Conservation (phyloP, 2,797 vertebrate genomes). For the Neopelma chrysocephalum region DNA sequence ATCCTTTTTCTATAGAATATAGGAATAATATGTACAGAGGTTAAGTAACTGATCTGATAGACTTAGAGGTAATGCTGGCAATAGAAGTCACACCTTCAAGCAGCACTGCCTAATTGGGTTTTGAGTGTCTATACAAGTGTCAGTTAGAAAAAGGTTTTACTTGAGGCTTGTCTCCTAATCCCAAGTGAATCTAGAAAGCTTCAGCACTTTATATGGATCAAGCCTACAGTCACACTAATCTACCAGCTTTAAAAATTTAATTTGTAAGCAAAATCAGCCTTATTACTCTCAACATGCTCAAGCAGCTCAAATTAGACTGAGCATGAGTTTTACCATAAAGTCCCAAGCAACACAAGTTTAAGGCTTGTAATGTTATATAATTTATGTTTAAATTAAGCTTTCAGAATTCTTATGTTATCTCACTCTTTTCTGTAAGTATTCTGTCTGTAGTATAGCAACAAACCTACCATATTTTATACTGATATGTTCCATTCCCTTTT, state of each 20-base stretch:
- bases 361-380: neutral
- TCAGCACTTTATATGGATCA: neutral
- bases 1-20: neutral
- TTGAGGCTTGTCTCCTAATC: neutral
- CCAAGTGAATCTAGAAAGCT: neutral
- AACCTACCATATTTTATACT: neutral
- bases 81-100: neutral
- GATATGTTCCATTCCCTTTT: neutral
- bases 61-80: neutral
- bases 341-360: neutral
- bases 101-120: neutral
- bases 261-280: neutral
- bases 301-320: neutral
- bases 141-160: neutral
- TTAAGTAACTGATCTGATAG: neutral
- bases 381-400: neutral
- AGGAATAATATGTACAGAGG: neutral
- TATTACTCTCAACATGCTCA: neutral
- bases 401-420: neutral
- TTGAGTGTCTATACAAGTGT: neutral
- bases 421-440: neutral
- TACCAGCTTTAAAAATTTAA: slow-evolving; percentile 1
- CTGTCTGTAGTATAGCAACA: neutral
- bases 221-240: neutral
- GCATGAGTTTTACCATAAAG: neutral